Conservation (phyloP, 2,888 invertebrate species). For the Oscheius myriophilus region DNA sequence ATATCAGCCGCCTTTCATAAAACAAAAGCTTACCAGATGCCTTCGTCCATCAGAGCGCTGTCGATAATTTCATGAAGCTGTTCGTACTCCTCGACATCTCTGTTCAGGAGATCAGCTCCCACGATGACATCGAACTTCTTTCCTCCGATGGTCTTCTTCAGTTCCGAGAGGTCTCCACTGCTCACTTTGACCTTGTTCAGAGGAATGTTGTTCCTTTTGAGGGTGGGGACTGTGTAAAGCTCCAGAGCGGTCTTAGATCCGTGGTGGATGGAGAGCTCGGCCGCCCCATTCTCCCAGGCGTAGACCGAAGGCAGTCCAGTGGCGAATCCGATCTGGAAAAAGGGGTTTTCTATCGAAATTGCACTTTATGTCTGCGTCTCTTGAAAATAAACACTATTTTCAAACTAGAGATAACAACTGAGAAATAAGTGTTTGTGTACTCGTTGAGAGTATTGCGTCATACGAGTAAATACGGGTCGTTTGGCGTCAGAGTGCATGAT, state of each 20-base stretch:
- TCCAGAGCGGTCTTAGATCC: slow-evolving; percentile 43
- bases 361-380: neutral
- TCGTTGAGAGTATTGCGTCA: neutral
- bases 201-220: slow-evolving; percentile 62
- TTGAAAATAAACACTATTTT: neutral
- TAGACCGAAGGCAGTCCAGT: slow-evolving; percentile 65
- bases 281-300: slow-evolving; percentile 62
- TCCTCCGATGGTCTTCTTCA: slow-evolving; percentile 49
- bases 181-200: slow-evolving; percentile 54
- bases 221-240: slow-evolving; percentile 56
- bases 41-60: slow-evolving; percentile 52
- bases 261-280: slow-evolving; percentile 57
- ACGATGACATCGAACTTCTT: slow-evolving; percentile 66
- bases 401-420: too few relatives aligned
- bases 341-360: neutral
- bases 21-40: slow-evolving; percentile 58
- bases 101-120: slow-evolving; percentile 63
- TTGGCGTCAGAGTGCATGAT: neutral
- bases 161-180: slow-evolving; percentile 48
- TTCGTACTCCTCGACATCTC: slow-evolving; percentile 54
- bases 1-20: neutral
- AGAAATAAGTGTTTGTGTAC: neutral
- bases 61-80: slow-evolving; percentile 60
- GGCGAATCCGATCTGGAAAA: slow-evolving; percentile 59
- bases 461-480: neutral